Conservation (phyloP, 2,113 vertebrate genomes). For the Burhinus bistriatus region DNA sequence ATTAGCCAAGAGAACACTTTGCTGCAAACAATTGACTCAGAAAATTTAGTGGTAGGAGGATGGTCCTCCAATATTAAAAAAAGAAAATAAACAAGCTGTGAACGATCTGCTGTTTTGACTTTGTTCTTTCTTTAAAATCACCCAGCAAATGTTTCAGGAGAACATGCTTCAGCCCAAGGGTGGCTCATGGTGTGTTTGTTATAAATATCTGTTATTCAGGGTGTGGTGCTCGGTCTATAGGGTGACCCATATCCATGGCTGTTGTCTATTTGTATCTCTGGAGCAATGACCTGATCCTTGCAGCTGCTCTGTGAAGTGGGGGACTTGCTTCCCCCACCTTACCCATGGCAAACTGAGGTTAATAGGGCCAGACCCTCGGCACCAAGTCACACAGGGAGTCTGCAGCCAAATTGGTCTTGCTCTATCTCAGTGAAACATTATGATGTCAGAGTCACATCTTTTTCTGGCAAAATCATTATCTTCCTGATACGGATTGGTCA, state of each 20-base stretch:
- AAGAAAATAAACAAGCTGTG: not conserved
- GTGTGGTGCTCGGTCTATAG: not conserved
- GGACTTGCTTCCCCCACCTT: not conserved
- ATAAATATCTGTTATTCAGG: not conserved
- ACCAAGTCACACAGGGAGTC: not conserved
- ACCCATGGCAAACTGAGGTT: no score
- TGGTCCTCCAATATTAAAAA: not conserved
- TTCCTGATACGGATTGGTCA: not conserved
- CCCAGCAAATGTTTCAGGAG: not conserved
- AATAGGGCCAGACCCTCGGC: not conserved
- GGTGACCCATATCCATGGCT: rapidly evolving
- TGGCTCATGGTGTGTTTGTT: not conserved
- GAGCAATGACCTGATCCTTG: not conserved
- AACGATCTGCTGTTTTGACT: not conserved
- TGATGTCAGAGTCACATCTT: not conserved
- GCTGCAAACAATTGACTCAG: not conserved
- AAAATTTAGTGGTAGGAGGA: not conserved
- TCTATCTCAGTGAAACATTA: rapidly evolving
- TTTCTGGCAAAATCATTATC: not conserved
- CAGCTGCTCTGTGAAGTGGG: not conserved
- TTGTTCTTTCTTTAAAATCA: not conserved
- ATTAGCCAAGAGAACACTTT: not conserved
- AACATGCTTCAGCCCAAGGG: not conserved
- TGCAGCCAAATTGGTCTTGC: not conserved
- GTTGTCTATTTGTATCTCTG: not conserved